phyloP scores from a whole-genome alignment of 2,113 vertebrate species.

The Heptranchias perlo region DNA sequence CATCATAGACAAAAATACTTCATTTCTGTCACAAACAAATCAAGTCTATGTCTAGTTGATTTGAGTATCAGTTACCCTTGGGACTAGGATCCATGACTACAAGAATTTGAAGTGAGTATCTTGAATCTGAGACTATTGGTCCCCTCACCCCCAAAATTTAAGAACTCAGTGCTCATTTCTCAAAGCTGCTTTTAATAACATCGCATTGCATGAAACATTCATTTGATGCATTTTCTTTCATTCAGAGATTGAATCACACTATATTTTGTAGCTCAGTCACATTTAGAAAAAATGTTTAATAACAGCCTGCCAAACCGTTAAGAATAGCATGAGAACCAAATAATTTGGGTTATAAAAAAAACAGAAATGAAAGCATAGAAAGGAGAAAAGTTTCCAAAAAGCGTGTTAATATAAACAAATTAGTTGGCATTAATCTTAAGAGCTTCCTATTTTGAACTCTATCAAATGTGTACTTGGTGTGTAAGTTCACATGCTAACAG shows the following conservation, averaged over 20 bases:
- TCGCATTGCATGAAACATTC: not conserved
- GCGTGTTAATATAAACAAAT: not conserved
- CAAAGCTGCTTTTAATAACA: not conserved
- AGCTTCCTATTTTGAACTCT: not conserved
- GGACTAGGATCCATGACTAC: not conserved
- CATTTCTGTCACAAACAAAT: not conserved
- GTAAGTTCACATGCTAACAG: not conserved
- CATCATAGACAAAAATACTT: not conserved
- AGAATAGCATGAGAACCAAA: not conserved
- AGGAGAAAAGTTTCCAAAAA: not conserved
- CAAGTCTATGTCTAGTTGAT: not conserved
- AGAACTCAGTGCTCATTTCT: not conserved
- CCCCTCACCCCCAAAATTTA: not conserved
- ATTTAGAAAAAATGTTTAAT: not conserved
- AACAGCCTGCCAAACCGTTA: not conserved
- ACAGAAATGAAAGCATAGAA: not conserved
- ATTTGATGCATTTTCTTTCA: not conserved
- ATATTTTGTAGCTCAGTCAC: not conserved
- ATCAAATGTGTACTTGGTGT: not conserved
- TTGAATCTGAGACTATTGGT: not conserved
- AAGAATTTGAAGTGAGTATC: not conserved
- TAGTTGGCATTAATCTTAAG: not conserved
- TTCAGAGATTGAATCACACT: not conserved
- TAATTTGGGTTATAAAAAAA: not conserved
- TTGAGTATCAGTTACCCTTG: not conserved